Percentiles rank a stretch among this genome's conserved stretches.
Evolutionary conservation across 2,113 vertebrate genomes (phyloP).

Genomic region (Eurystomus gularis): DNA sequence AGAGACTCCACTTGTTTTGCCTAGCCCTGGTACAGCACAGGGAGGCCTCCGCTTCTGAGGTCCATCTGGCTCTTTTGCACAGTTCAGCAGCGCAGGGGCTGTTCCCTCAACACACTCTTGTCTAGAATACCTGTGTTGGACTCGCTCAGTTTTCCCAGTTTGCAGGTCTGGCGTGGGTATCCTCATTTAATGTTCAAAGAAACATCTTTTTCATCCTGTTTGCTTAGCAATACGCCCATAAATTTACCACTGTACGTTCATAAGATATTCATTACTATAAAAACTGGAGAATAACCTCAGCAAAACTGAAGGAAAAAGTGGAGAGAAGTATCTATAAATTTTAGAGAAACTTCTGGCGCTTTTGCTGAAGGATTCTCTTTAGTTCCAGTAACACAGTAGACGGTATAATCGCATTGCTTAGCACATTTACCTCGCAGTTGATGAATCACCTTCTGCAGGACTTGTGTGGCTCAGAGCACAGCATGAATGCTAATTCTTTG

Average conservation of each 20-base stretch:
- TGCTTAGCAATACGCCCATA: background rate
- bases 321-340: background rate
- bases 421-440: background rate
- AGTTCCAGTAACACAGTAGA: background rate
- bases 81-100: background rate
- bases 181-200: background rate
- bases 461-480: background rate
- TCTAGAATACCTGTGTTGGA: background rate
- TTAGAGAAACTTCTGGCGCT: background rate
- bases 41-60: background rate
- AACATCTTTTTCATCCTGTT: background rate
- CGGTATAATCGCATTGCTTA: background rate
- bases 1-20: background rate
- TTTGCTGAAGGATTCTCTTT: background rate
- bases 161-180: background rate
- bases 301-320: background rate
- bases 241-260: background rate
- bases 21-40: background rate
- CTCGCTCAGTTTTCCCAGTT: background rate
- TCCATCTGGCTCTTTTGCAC: background rate
- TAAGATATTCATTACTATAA: background rate
- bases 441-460: constrained; percentile 6
- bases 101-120: rapidly evolving
- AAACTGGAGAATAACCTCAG: background rate
- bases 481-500: background rate